Conservation (phyloP, 1,140 invertebrate genomes). For the Ceratoteleas bidentatus region DNA sequence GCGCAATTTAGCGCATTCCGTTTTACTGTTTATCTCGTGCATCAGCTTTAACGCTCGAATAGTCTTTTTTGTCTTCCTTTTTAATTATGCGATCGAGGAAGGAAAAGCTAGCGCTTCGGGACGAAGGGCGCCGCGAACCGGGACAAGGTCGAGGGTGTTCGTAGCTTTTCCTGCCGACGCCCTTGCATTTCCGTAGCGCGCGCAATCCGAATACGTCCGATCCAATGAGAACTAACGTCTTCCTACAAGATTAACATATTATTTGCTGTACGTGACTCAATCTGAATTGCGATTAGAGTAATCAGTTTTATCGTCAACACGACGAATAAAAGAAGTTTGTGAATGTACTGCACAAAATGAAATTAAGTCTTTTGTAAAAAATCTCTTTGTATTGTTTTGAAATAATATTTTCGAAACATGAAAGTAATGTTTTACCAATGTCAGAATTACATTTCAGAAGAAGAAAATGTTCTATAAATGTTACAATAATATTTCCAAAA, state of each 20-base stretch:
- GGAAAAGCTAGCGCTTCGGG: background rate
- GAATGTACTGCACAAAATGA: no score
- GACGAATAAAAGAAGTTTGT: conserved; percentile 5
- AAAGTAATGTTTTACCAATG: no score
- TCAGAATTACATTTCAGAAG: no score
- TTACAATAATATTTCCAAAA: no score
- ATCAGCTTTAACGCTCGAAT: background rate
- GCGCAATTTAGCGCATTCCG: no score
- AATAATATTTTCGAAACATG: no score
- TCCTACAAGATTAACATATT: conserved; percentile 53
- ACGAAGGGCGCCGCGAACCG: conserved; percentile 4
- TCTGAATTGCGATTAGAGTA: conserved; percentile 28
- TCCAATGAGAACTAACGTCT: conserved; percentile 30
- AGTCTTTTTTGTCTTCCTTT: conserved; percentile 5
- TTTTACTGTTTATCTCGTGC: no score
- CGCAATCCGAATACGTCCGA: conserved; percentile 19
- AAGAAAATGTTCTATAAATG: no score
- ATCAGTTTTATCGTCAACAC: conserved; percentile 23
- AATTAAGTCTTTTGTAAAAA: no score
- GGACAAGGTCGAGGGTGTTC: conserved; percentile 49
- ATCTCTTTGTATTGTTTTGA: no score
- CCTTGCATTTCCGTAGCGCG: conserved; percentile 29
- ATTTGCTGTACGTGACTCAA: conserved; percentile 47
- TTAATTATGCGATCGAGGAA: conserved; percentile 33
- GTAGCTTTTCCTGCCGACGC: conserved; percentile 28